Evolutionary conservation across 2,113 vertebrate genomes (phyloP).

Genomic region (Etheostoma cragini): DNA sequence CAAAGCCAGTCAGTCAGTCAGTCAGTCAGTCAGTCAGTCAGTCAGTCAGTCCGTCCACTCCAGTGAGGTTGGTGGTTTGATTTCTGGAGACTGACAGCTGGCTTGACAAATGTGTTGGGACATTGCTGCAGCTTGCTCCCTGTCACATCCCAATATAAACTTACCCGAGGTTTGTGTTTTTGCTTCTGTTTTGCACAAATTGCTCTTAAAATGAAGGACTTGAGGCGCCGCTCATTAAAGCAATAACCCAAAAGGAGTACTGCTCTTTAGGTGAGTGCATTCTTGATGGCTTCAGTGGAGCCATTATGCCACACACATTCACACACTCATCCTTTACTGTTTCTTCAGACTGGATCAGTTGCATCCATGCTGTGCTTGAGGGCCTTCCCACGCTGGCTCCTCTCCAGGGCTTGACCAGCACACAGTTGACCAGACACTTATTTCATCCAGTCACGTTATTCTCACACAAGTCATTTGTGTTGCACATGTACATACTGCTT

Average conservation of each 20-base stretch:
- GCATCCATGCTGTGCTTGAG: slow-evolving; percentile 30
- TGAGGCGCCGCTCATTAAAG: not conserved
- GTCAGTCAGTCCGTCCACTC: slow-evolving; percentile 9
- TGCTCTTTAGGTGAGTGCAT: slow-evolving; percentile 7
- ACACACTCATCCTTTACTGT: not conserved
- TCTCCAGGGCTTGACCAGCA: slow-evolving; percentile 18
- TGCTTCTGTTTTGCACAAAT: not conserved
- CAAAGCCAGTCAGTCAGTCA: slow-evolving; percentile 11
- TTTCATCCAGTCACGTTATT: slow-evolving; percentile 4
- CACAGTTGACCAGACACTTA: slow-evolving; percentile 12
- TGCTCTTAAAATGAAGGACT: not conserved
- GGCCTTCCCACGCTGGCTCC: slow-evolving; percentile 41
- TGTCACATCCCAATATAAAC: slow-evolving; percentile 10
- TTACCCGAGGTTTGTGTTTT: not conserved
- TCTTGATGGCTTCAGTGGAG: not conserved
- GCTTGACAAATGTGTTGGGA: not conserved
- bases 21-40: not conserved
- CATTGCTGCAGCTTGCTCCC: slow-evolving; percentile 21
- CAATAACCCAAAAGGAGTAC: not conserved
- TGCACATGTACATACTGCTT: not conserved
- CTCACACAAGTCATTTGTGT: not conserved
- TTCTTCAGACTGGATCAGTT: slow-evolving; percentile 1
- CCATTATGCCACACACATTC: not conserved
- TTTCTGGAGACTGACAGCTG: not conserved
- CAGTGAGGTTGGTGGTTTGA: not conserved